Conservation (phyloP, 2,888 invertebrate species). For the Ormia ochracea region DNA sequence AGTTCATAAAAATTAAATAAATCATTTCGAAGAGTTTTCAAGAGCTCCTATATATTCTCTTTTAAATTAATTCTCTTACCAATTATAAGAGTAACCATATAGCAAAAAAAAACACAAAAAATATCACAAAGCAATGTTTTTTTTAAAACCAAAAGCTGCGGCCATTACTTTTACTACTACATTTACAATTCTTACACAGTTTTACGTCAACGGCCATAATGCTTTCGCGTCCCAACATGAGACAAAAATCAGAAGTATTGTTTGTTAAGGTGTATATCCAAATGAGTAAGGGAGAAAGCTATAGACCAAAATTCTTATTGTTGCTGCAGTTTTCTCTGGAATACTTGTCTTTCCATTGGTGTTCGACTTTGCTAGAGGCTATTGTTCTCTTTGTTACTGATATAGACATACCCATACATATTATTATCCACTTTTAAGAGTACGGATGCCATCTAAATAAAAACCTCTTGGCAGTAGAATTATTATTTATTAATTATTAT, state of each 20-base stretch:
- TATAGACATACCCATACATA: no score
- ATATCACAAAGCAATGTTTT: background rate
- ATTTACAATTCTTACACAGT: slow-evolving; percentile 30
- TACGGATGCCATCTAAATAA: no score
- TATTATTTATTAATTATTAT: no score
- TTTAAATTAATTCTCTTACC: background rate
- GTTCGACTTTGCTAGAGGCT: background rate
- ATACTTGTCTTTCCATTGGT: background rate
- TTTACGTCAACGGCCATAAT: slow-evolving; percentile 49
- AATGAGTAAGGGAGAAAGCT: slow-evolving; percentile 34
- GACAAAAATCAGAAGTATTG: background rate
- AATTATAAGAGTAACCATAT: slow-evolving; percentile 2
- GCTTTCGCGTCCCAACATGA: slow-evolving; percentile 22
- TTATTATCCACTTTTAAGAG: no score
- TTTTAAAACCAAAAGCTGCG: slow-evolving; percentile 63
- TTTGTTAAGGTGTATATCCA: background rate
- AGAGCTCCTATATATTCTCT: slow-evolving; percentile 10
- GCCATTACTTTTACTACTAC: slow-evolving; percentile 64
- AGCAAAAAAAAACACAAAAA: background rate
- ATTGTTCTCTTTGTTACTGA: slow-evolving; percentile 23
- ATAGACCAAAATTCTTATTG: slow-evolving; percentile 39
- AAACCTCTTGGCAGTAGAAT: no score
- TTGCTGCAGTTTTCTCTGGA: slow-evolving; percentile 11
- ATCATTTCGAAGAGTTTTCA: slow-evolving; percentile 59
- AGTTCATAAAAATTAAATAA: slow-evolving; percentile 52